Percentiles rank a stretch among this genome's conserved stretches.
These are phyloP conservation scores for Brachionus manjavacas DNA, from an alignment of 1,140 invertebrate species.

Conservation along the genomic window DNA sequence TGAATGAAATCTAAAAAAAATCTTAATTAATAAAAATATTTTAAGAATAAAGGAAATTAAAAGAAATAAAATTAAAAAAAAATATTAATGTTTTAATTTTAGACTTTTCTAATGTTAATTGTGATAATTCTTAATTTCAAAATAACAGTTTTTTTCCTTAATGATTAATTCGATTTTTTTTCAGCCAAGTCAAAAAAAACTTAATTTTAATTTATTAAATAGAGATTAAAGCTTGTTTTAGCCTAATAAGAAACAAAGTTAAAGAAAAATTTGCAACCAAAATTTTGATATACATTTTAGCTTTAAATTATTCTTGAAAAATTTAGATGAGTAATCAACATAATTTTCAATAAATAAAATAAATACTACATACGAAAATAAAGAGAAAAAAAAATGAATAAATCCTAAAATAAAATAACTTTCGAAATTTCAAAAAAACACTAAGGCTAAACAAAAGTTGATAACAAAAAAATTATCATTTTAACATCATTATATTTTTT, in stretches of 20 bases:
- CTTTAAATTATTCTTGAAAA: slow-evolving; percentile 10
- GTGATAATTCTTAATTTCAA: no score
- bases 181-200: no score
- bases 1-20: no score
- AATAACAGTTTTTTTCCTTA: no score
- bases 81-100: no score
- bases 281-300: not conserved
- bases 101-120: no score
- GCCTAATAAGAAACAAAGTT: not conserved
- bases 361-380: slow-evolving; percentile 17
- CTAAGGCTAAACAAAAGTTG: not conserved
- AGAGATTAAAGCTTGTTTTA: not conserved
- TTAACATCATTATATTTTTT: not conserved
- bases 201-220: not conserved
- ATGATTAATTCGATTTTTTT: no score
- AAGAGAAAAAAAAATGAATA: not conserved
- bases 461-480: not conserved
- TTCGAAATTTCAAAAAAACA: not conserved
- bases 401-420: not conserved
- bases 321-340: not conserved
- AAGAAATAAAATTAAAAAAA: no score
- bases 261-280: slow-evolving; percentile 31
- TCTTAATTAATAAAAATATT: no score
- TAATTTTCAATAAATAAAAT: slow-evolving; percentile 22
- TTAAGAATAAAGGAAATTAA: no score